Percentiles rank a stretch among this genome's conserved stretches.
phyloP scores from a whole-genome alignment of 2,888 invertebrate genomes.

The Drosophila maculinotata region DNA sequence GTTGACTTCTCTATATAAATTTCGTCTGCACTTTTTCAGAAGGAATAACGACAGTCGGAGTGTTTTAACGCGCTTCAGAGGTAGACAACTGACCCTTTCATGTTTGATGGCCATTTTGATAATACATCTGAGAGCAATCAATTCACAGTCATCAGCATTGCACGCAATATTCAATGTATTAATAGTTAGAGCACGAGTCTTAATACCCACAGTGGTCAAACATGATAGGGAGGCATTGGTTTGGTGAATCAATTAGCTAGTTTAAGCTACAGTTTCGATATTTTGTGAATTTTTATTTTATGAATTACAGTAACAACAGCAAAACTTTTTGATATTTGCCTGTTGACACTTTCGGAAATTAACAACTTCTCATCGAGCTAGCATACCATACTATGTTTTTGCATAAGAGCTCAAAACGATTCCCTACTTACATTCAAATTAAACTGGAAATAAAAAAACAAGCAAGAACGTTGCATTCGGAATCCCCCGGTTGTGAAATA shows the following conservation, averaged over 20 bases:
- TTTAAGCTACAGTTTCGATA: background rate
- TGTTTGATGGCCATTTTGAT: constrained; percentile 16
- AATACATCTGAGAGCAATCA: constrained; percentile 22
- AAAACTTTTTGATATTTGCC: no score
- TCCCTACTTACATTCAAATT: no score
- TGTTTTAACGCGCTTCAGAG: constrained; percentile 6
- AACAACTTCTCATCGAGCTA: no score
- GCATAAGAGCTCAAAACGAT: no score
- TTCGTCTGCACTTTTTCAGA: constrained; percentile 15
- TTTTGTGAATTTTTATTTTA: background rate
- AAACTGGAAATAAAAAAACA: no score
- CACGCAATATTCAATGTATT: constrained; percentile 35
- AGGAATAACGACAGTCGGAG: constrained; percentile 7
- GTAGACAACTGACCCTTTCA: constrained; percentile 12
- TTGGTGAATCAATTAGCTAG: constrained; percentile 1
- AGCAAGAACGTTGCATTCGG: no score
- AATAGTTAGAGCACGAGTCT: background rate
- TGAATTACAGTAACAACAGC: no score
- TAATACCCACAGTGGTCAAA: background rate
- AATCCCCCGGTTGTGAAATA: no score
- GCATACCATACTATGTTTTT: no score
- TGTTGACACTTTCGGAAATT: no score
- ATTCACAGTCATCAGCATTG: constrained; percentile 26
- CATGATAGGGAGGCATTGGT: background rate
- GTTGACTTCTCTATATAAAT: constrained; percentile 23